Evolutionary conservation across 2,888 invertebrate species (phyloP).

Genomic region (Phoronis australis): DNA sequence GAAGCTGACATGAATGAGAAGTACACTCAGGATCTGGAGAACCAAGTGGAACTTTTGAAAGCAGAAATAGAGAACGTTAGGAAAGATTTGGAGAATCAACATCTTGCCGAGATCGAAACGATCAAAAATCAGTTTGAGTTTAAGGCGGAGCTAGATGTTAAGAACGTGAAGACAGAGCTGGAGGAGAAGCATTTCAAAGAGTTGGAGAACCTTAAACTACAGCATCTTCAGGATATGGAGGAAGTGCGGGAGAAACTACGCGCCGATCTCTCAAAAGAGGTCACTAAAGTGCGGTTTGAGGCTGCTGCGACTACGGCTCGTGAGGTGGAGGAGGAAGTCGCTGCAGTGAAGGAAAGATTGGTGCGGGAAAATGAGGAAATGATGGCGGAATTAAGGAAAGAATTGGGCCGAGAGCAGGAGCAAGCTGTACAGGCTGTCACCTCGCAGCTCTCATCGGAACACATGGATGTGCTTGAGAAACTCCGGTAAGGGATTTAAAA

Average conservation of each 20-base stretch:
- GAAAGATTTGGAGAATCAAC: neutral
- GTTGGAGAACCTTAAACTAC: conserved; percentile 7
- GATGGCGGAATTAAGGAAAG: conserved; percentile 24
- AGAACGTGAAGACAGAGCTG: conserved; percentile 10
- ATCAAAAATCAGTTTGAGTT: neutral
- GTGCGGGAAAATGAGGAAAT: conserved; percentile 13
- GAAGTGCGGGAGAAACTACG: conserved; percentile 16
- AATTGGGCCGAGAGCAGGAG: conserved; percentile 30
- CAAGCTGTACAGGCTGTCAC: conserved; percentile 25
- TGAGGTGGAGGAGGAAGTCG: conserved; percentile 10
- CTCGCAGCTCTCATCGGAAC: too few species aligned
- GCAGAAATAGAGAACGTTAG: conserved; percentile 12
- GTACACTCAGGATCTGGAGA: conserved; percentile 19
- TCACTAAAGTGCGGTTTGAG: conserved; percentile 1
- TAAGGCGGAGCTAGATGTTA: neutral
- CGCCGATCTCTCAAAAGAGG: neutral
- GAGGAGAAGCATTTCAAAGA: conserved; percentile 11
- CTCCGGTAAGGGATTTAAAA: too few species aligned
- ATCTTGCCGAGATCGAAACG: neutral
- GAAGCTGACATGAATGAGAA: conserved; percentile 18
- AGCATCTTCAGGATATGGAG: conserved; percentile 28
- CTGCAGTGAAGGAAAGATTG: conserved; percentile 8
- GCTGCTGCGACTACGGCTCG: conserved; percentile 6
- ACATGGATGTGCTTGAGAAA: too few species aligned
- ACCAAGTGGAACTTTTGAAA: conserved; percentile 16